These are phyloP conservation scores for Oreonectes daqikongensis DNA, from an alignment of 2,797 vertebrate genomes.

Conservation along the genomic window DNA sequence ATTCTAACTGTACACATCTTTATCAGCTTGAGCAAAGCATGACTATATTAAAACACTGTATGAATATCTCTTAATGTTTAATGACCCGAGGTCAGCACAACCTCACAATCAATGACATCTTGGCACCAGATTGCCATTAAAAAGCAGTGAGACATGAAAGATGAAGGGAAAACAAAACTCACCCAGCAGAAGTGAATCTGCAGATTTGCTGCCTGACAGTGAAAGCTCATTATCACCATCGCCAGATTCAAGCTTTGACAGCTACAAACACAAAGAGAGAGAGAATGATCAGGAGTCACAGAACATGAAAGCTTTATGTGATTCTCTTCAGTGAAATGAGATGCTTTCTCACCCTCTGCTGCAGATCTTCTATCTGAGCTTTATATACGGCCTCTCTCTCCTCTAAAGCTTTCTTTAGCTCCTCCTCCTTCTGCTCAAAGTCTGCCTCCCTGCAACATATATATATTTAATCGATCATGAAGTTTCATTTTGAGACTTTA, in stretches of 20 bases:
- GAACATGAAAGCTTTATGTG: too few relatives aligned
- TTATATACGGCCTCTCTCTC: slow-evolving; percentile 84
- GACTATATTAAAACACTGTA: too few relatives aligned
- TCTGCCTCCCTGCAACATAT: slow-evolving; percentile 83
- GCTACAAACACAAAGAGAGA: slow-evolving; percentile 65
- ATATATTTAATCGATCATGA: slow-evolving; percentile 30
- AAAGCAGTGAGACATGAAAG: background rate
- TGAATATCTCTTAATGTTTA: too few relatives aligned
- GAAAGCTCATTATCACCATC: slow-evolving; percentile 56
- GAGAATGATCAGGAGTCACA: background rate
- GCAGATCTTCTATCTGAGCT: slow-evolving; percentile 80
- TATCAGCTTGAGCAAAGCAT: too few relatives aligned
- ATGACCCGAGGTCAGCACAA: slow-evolving; percentile 10
- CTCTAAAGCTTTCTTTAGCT: slow-evolving; percentile 80
- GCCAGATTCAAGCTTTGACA: slow-evolving; percentile 76
- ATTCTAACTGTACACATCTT: too few relatives aligned
- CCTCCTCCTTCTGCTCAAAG: slow-evolving; percentile 88
- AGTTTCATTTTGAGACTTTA: background rate
- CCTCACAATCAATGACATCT: background rate
- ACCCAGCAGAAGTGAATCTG: slow-evolving; percentile 73
- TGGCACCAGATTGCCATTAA: background rate
- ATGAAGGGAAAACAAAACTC: slow-evolving; percentile 5
- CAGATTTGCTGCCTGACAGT: slow-evolving; percentile 67
- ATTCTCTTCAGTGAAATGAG: background rate
- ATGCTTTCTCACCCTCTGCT: slow-evolving; percentile 77